A percentile compares a stretch with the other conserved stretches of the same genome.
Conservation (phyloP, 92 coral and sea anemone species). For the Epizoanthus scotinus region DNA sequence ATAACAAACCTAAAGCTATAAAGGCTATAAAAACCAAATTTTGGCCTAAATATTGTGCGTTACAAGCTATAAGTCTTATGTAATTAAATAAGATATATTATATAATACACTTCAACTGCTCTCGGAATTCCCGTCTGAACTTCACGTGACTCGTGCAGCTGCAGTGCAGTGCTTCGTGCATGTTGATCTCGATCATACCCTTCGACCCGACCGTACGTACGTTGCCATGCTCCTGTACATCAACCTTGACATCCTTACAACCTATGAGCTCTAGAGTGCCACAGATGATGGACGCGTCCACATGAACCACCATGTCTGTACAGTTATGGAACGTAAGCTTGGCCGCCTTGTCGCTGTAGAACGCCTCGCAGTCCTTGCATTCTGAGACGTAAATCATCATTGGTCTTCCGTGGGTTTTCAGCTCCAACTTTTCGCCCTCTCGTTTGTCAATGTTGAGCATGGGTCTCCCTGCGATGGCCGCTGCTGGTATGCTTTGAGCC, state of each 20-base stretch:
- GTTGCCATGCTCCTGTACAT: constrained; percentile 17
- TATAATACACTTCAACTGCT: no score
- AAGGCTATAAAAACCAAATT: no score
- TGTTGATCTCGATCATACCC: no score
- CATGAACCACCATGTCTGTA: constrained; percentile 17
- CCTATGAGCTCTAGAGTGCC: constrained; percentile 38
- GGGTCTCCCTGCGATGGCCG: constrained; percentile 37
- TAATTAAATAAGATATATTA: no score
- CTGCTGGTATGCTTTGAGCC: constrained; percentile 26
- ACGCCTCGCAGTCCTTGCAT: constrained; percentile 28
- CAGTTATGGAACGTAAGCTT: constrained; percentile 36
- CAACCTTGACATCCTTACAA: constrained; percentile 25
- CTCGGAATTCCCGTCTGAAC: no score
- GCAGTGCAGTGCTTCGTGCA: no score
- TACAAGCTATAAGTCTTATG: no score
- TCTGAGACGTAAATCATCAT: constrained; percentile 33
- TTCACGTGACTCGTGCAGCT: no score
- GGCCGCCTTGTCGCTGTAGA: constrained; percentile 35
- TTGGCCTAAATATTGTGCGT: no score
- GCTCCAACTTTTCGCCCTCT: constrained; percentile 31
- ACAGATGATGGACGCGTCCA: constrained; percentile 30
- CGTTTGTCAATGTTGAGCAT: constrained; percentile 21
- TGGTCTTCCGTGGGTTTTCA: constrained; percentile 11
- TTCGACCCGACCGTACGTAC: neutral
- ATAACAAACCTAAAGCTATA: no score